phyloP scores from a whole-genome alignment of 2,113 vertebrate species.

The Onychostoma macrolepis region DNA sequence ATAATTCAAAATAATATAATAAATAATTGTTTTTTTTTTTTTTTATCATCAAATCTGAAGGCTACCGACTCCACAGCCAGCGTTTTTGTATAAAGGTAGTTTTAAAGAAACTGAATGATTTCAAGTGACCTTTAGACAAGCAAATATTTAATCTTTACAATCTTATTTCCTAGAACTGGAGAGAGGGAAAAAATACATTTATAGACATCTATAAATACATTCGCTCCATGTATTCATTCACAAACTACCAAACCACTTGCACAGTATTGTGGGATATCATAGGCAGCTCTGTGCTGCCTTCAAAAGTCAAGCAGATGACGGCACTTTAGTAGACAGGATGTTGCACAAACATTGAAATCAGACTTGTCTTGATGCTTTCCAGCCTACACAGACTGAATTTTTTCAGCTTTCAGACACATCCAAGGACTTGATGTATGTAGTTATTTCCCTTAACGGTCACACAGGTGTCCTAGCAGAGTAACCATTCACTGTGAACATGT shows the following conservation, averaged over 20 bases:
- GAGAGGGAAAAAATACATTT: no score
- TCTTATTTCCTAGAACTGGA: no score
- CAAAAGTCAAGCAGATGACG: background rate
- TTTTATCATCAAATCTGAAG: no score
- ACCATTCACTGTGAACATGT: background rate
- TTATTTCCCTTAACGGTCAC: background rate
- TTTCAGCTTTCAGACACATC: background rate
- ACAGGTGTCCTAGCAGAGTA: background rate
- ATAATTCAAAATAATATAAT: no score
- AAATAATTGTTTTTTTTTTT: no score
- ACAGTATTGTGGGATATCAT: background rate
- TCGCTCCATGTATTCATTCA: background rate
- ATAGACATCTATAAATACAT: background rate
- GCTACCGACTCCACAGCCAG: no score
- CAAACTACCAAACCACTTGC: background rate
- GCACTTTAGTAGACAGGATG: background rate
- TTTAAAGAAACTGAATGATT: background rate
- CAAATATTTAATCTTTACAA: no score
- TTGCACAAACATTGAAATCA: background rate
- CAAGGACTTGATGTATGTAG: background rate
- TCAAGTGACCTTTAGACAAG: background rate
- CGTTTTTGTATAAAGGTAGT: background rate
- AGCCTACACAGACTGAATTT: background rate
- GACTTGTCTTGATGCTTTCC: background rate
- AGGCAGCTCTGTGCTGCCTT: background rate